Conservation (phyloP, 2,797 vertebrate species). For the Chelonia mydas region DNA sequence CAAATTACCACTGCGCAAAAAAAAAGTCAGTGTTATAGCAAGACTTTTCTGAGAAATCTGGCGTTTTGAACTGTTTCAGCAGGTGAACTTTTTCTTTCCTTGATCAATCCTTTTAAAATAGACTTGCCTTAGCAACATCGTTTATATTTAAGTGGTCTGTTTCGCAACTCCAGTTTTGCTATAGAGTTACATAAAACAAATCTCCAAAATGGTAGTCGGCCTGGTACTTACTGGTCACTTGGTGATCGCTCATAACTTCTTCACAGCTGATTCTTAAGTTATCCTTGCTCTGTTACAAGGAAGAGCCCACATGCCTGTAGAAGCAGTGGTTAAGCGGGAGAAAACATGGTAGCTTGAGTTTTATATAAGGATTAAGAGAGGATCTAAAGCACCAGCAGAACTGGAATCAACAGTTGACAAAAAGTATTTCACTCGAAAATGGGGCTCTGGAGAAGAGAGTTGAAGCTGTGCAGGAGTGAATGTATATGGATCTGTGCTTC, state of each 20-base stretch:
- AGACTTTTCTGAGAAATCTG: not conserved
- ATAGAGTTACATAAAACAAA: not conserved
- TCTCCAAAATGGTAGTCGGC: not conserved
- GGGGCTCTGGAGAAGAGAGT: fast-evolving
- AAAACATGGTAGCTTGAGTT: not conserved
- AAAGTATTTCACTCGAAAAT: fast-evolving
- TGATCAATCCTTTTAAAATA: not conserved
- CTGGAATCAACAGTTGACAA: not conserved
- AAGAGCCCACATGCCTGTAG: not conserved
- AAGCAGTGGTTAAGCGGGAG: not conserved
- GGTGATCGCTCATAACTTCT: fast-evolving
- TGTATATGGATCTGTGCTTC: not conserved
- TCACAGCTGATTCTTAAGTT: not conserved
- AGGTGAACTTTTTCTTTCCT: not conserved
- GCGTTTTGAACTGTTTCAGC: not conserved
- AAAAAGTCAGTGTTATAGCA: not conserved
- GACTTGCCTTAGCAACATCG: not conserved
- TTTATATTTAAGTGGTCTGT: not conserved
- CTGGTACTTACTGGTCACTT: fast-evolving
- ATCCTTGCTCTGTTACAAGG: not conserved
- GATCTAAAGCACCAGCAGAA: not conserved
- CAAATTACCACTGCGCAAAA: not conserved
- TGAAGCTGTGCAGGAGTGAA: not conserved
- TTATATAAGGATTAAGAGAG: not conserved
- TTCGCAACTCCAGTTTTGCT: not conserved